Base-by-base conservation (phyloP, 2,113 vertebrate species). In the Saiga tatarica region DNA sequence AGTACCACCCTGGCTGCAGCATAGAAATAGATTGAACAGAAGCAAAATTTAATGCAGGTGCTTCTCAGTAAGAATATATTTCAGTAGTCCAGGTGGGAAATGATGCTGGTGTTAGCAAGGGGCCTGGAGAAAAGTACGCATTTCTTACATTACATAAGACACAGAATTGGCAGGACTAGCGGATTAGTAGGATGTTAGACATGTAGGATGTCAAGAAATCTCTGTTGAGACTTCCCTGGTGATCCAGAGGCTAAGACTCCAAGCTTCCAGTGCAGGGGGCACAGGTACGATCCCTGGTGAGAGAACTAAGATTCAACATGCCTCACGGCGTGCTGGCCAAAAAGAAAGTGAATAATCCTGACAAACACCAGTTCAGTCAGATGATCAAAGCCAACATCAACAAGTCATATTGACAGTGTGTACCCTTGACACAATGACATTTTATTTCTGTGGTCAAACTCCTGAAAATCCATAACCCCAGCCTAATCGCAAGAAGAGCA, bases 341-440 rank as follows among this genome's bases (percentile, higher is more conserved):
- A 47, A 47, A 42, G 71, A 26, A 60, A 42, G 53, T 79, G 57
- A 50, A 92, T 64, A 95, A 96, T 57, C 4, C 64, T 84, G n/a
- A 2, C 26, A 21, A 59, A 81, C 47, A 42, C 36, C 6, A 53
- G 12, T n/a, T 85, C 25, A 64, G 64, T 45, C 74, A 53, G 87
- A 59, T 16, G 33, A 57, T 33, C 47, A 67, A 86, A n/a, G 91
- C 19, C 15, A 39, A 64, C 7, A 26, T 28, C 87, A 50, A 14
- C 76, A 85, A n/a, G 42, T n/a, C 42, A 23, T 26, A 5, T 0
- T n/a, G 19, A 3, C 4, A 16, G 57, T 16, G 15, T 4, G 0
- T 23, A 17, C 33, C 52, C 83, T 45, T 47, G 60, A 47, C 52
- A 36, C 0, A 30, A 47, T 1, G 36, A 28, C 36, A 11, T 7